Base-by-base conservation (phyloP, 1,140 invertebrate species). In the Achroia grisella region DNA sequence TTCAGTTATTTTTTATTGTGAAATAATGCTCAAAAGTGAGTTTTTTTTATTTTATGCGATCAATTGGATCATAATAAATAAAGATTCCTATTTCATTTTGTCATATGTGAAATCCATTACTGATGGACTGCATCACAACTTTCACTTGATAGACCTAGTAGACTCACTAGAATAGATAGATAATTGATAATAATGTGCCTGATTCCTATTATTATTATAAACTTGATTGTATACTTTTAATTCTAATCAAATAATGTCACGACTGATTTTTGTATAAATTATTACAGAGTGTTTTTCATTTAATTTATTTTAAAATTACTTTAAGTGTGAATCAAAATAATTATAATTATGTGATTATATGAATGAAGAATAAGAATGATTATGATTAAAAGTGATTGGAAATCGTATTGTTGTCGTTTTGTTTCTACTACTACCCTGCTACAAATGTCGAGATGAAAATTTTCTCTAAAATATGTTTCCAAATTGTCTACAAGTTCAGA, bases 281-380 rank as follows among this genome's bases (percentile, higher is more conserved):
- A 78, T 81, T 81, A 50, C 73, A 74, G 68, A 71, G 74, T 80
- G 70, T 81, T 78, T 60, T 77, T 80, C 62, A 64, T 75, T 83
- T 81, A 84, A 81, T 84, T 84, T 81, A 81, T 83, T 83, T 71
- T 77, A 75, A 82, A 79, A 67, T 71, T 69, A 75, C 76, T 78
- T 81, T 83, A 79, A 78, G 75, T 69, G 75, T 77, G 75, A 78
- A 84, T 78, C 75, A 60, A 72, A 62, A 75, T 82, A 81, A 80
- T 73, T 76, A 75, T 81, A 77, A 84, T 84, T 82, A 82, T 84
- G 80, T 81, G 74, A 84, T 84, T 80, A 71, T 83, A 80, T 72
- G 65, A 76, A 73, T 68, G 64, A 75, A 73, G 69, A 73, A 37
- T 79, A 75, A 81, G 67, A 73, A 74, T 76, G 71, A 73, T 69